Percentiles rank a stretch among this genome's conserved stretches.
These are phyloP conservation scores for Scaptomyza cyrtandrae DNA, from an alignment of 2,888 invertebrate species.

Conservation along the genomic window DNA sequence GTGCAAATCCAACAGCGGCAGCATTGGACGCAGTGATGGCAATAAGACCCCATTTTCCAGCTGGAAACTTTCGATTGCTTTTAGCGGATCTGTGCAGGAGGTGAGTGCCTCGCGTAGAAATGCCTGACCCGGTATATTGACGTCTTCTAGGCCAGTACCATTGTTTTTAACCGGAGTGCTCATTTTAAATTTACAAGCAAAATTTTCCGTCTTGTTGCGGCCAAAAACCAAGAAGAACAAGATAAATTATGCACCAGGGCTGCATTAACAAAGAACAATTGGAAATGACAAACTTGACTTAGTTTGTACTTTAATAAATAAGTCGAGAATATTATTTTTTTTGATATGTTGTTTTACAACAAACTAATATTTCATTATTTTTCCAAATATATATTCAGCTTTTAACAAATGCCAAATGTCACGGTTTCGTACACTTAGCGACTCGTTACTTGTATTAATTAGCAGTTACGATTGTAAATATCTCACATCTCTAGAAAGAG, in stretches of 20 bases:
- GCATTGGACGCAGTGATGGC: conserved; percentile 96
- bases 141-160: conserved; percentile 91
- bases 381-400: not conserved
- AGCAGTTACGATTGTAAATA: conserved; percentile 18
- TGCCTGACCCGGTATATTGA: conserved; percentile 94
- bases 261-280: not conserved
- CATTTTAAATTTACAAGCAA: conserved; percentile 63
- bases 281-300: not conserved
- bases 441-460: conserved; percentile 16
- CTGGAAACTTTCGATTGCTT: conserved; percentile 99
- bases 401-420: not conserved
- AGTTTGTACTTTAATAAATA: not conserved
- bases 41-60: conserved; percentile 95
- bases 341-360: not conserved
- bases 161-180: conserved; percentile 83
- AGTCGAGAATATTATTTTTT: not conserved
- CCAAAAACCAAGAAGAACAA: not conserved
- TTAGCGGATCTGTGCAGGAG: conserved; percentile 97
- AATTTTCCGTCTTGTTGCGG: conserved; percentile 6
- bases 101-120: conserved; percentile 95
- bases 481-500: conserved; percentile 43
- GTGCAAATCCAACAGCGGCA: conserved; percentile 97
- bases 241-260: conserved; percentile 9
- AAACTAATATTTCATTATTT: not conserved
- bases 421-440: not conserved